Base-by-base conservation (phyloP, 2,797 vertebrate genomes). In the Cichlasoma orientale region DNA sequence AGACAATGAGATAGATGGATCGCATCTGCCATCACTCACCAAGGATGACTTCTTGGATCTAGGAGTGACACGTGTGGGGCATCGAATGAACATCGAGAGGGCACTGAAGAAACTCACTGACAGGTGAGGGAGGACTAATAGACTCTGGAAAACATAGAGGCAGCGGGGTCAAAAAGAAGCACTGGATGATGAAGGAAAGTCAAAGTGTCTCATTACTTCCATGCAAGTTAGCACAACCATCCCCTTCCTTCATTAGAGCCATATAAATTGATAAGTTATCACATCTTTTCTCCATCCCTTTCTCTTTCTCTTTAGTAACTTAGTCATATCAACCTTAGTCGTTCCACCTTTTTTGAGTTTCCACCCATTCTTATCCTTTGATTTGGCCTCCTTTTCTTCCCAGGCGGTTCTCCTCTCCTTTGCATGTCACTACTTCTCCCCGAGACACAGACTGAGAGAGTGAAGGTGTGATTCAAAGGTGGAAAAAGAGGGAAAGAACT, bases 61-160 rank as follows among this genome's bases (percentile, higher is more conserved):
- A 83, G 98, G 98, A 1, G 98, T 99, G 85, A 98, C 97, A 41
- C 96, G 98, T 23, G 97, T 99, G 2, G 97, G 98, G 23, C 97
- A 99, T 92, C 96, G 98, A 80, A 99, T 99, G 97, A 99, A 99
- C 95, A 99, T 99, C 91, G 97, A 98, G 90, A 95, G 98, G 61
- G 98, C 97, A 5, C 95, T 98, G 90, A 98, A 97, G 93, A 97
- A 96, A 92, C 97, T 98, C 90, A 96, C 97, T 82, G 97, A 98
- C 94, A 98, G 97, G 97, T 98, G 97, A 94, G 93, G 85, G 90
- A 89, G 90, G 93, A 88, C 78, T 75, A 66, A 79, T 78, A 85
- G 87, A 85, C 83, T 90, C 85, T 91, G 90, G 90, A 86, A 89
- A 83, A 85, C 80, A 55, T 84, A 88, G 78, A 85, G 52, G 33